A percentile compares a stretch with the other conserved stretches of the same genome.
These are phyloP conservation scores for Passer montanus DNA, from an alignment of 2,113 vertebrate species.

Conservation along the genomic window DNA sequence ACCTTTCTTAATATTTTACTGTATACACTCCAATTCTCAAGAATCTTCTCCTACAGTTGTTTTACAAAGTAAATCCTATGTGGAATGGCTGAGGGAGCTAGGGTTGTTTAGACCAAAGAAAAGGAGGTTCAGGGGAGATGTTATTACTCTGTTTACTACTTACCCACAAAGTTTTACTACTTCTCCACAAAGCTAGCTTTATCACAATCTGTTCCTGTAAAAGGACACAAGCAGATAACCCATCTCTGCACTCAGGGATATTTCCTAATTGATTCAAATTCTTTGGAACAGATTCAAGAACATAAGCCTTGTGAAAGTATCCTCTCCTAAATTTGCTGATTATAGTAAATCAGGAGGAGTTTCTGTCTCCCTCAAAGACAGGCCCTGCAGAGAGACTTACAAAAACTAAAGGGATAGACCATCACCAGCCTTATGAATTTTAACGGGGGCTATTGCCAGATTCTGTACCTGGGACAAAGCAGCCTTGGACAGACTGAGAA, in stretches of 20 bases:
- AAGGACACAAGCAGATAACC: neutral
- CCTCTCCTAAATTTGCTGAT: neutral
- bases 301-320: neutral
- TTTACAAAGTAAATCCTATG: neutral
- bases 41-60: neutral
- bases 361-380: neutral
- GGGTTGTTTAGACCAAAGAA: neutral
- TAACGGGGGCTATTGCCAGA: too few species aligned
- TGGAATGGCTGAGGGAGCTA: neutral
- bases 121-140: neutral
- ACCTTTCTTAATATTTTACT: neutral
- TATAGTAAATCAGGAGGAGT: neutral
- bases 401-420: neutral
- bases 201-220: neutral
- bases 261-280: neutral
- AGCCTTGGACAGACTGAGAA: neutral
- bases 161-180: too few species aligned
- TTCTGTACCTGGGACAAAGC: neutral
- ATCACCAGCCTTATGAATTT: neutral
- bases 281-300: neutral
- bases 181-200: neutral
- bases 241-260: neutral
- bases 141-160: neutral
- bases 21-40: neutral
- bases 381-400: neutral